Conservation (phyloP, 2,888 invertebrate species). For the Troides aeacus region DNA sequence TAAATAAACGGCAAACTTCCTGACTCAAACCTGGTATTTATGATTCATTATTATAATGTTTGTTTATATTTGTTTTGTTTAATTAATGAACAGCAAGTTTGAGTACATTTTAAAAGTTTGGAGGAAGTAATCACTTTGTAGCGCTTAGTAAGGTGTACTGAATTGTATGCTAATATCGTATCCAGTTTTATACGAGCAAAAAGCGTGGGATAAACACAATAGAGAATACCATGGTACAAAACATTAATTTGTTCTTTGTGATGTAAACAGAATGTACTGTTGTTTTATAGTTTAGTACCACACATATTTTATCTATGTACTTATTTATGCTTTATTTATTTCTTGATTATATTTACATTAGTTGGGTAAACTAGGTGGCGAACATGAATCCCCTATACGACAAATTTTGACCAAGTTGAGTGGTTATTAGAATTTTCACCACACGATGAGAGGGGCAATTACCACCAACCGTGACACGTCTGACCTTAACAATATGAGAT, state of each 20-base stretch:
- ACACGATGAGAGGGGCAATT: too few relatives aligned
- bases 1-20: neutral
- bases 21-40: neutral
- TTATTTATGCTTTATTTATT: too few relatives aligned
- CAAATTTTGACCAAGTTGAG: neutral
- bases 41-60: neutral
- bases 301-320: neutral
- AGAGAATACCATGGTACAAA: slow-evolving; percentile 30
- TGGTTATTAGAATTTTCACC: too few relatives aligned
- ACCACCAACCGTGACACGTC: too few relatives aligned
- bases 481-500: too few relatives aligned
- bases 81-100: neutral
- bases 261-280: slow-evolving; percentile 13
- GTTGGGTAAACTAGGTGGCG: neutral
- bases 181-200: slow-evolving; percentile 55
- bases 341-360: neutral
- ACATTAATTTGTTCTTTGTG: slow-evolving; percentile 36
- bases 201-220: slow-evolving; percentile 55
- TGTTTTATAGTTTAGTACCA: slow-evolving; percentile 13
- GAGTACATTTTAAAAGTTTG: slow-evolving; percentile 4
- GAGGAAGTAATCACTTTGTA: slow-evolving; percentile 61
- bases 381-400: neutral
- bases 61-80: neutral
- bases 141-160: slow-evolving; percentile 56
- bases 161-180: slow-evolving; percentile 69